phyloP scores from a whole-genome alignment of 2,113 vertebrate genomes.

The Silurus asotus region DNA sequence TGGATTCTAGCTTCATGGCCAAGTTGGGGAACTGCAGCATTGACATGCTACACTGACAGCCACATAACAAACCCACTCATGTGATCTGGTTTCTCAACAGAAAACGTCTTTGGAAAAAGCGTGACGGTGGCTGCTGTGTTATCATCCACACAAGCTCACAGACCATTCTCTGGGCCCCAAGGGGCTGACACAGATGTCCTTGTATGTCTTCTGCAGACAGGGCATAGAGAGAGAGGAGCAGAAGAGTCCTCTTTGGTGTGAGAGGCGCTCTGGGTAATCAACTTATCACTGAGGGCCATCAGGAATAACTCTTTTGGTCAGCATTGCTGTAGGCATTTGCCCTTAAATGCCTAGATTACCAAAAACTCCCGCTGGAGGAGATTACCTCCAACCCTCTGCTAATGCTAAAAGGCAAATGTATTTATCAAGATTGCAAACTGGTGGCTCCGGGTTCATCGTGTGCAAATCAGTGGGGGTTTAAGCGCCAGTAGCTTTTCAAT shows the following conservation, averaged over 20 bases:
- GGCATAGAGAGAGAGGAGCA: background rate
- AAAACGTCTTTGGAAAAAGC: slow-evolving; percentile 67
- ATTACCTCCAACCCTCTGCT: slow-evolving; percentile 24
- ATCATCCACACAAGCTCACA: slow-evolving; percentile 72
- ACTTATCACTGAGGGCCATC: slow-evolving; percentile 35
- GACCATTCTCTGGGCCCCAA: slow-evolving; percentile 60
- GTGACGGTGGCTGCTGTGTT: slow-evolving; percentile 68
- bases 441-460: background rate
- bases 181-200: slow-evolving; percentile 53
- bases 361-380: background rate
- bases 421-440: slow-evolving; percentile 29
- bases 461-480: background rate
- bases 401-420: slow-evolving; percentile 36
- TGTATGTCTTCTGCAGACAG: slow-evolving; percentile 61
- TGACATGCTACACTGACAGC: slow-evolving; percentile 53
- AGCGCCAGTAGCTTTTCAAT: background rate
- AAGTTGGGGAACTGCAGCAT: slow-evolving; percentile 55
- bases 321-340: background rate
- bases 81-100: slow-evolving; percentile 54
- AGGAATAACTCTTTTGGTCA: slow-evolving; percentile 17
- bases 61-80: slow-evolving; percentile 62
- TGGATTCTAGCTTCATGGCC: slow-evolving; percentile 48
- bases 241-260: slow-evolving; percentile 1
- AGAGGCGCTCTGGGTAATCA: slow-evolving; percentile 35
- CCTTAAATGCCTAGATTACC: slow-evolving; percentile 24